These are phyloP conservation scores for Isurus oxyrinchus DNA, from an alignment of 2,113 vertebrate genomes.

Conservation along the genomic window DNA sequence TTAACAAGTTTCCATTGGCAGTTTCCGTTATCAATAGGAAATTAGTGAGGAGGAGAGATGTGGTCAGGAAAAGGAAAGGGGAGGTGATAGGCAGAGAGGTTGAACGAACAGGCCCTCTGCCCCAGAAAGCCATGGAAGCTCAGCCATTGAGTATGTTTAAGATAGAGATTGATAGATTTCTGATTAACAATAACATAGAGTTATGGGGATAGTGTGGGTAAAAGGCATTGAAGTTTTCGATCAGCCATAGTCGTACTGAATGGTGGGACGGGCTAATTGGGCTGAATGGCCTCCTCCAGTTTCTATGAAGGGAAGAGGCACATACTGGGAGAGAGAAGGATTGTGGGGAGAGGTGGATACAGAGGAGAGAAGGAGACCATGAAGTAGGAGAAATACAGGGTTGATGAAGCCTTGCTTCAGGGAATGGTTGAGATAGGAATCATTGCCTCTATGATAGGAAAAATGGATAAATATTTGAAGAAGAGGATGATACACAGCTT, in stretches of 20 bases:
- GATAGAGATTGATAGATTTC: too few species aligned
- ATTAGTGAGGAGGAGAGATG: neutral
- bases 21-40: conserved; percentile 1
- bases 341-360: too few species aligned
- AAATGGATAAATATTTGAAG: conserved; percentile 13
- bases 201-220: too few species aligned
- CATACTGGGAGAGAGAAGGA: neutral
- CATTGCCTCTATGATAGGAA: neutral
- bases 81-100: neutral
- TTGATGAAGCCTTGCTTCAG: neutral
- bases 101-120: neutral
- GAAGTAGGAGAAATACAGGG: neutral
- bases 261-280: too few species aligned
- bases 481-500: neutral
- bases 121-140: too few species aligned
- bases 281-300: too few species aligned
- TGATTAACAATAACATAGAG: too few species aligned
- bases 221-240: too few species aligned
- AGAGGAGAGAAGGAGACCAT: neutral
- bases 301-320: neutral
- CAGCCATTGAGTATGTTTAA: too few species aligned
- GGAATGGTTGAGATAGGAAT: neutral
- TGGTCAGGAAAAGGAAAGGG: neutral
- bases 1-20: neutral
- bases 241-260: too few species aligned